Percentiles rank a stretch among this genome's conserved stretches.
phyloP scores from a whole-genome alignment of 2,113 vertebrate species.

The Clarias gariepinus region DNA sequence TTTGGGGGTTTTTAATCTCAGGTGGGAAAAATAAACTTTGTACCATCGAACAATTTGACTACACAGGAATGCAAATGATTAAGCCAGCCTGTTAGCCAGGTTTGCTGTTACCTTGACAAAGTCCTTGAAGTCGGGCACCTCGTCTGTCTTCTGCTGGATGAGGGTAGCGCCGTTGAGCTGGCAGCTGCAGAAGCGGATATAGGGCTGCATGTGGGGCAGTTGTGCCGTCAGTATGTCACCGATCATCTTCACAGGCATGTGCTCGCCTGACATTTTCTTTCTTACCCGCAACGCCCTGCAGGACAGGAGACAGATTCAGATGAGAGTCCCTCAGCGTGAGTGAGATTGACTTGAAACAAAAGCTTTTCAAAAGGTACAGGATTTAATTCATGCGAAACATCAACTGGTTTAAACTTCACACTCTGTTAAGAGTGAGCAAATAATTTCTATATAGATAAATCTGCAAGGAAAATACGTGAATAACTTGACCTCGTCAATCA shows the following conservation, averaged over 20 bases:
- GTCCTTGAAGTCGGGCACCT: constrained; percentile 94
- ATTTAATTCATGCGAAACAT: no score
- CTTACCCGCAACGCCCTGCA: constrained; percentile 89
- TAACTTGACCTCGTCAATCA: neutral
- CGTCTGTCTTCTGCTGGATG: constrained; percentile 97
- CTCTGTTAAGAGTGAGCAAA: neutral
- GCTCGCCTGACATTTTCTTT: constrained; percentile 99
- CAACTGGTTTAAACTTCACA: neutral
- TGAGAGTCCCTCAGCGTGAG: neutral
- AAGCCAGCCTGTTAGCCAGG: neutral
- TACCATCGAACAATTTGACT: neutral
- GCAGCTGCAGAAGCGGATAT: constrained; percentile 98
- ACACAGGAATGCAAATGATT: neutral
- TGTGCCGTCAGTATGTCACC: constrained; percentile 97
- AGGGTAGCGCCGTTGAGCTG: constrained; percentile 96
- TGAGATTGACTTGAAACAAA: constrained; percentile 11
- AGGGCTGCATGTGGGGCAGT: constrained; percentile 98
- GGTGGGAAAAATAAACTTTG: neutral
- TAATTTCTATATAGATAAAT: neutral
- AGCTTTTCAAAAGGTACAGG: neutral
- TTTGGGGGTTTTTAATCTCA: neutral
- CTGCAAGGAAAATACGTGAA: neutral
- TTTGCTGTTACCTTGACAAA: constrained; percentile 84
- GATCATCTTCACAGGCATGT: constrained; percentile 98
- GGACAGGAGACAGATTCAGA: neutral